A percentile compares a stretch with the other conserved stretches of the same genome.
These are phyloP conservation scores for Rhincodon typus DNA, from an alignment of 2,797 vertebrate species.

Conservation along the genomic window DNA sequence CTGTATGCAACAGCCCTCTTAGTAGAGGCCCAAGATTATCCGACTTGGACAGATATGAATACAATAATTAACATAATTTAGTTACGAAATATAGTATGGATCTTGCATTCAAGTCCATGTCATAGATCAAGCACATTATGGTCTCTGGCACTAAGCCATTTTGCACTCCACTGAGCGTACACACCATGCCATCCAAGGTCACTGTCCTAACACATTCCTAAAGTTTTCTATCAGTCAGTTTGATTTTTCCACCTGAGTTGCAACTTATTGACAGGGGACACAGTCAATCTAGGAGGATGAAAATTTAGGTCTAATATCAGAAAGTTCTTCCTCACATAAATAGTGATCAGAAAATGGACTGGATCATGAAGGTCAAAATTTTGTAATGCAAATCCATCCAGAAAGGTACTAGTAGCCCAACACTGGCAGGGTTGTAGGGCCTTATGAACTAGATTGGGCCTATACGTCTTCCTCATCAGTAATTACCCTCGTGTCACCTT, in stretches of 20 bases:
- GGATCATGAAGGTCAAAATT: too few relatives aligned
- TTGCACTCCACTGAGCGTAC: neutral
- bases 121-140: neutral
- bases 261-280: neutral
- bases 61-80: neutral
- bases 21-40: neutral
- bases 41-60: neutral
- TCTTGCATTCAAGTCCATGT: neutral
- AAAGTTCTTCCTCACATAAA: neutral
- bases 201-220: neutral
- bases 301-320: too few relatives aligned
- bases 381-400: neutral
- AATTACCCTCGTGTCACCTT: neutral
- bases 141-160: neutral
- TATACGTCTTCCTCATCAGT: neutral
- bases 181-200: neutral
- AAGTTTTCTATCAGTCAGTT: neutral
- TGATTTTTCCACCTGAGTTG: neutral
- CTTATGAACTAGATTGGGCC: neutral
- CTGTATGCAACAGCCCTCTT: neutral
- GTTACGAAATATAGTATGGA: neutral
- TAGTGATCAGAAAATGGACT: neutral
- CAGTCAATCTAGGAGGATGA: neutral
- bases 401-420: neutral
- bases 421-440: neutral